phyloP scores from a whole-genome alignment of 2,888 invertebrate species.

The Platypus cylindrus region DNA sequence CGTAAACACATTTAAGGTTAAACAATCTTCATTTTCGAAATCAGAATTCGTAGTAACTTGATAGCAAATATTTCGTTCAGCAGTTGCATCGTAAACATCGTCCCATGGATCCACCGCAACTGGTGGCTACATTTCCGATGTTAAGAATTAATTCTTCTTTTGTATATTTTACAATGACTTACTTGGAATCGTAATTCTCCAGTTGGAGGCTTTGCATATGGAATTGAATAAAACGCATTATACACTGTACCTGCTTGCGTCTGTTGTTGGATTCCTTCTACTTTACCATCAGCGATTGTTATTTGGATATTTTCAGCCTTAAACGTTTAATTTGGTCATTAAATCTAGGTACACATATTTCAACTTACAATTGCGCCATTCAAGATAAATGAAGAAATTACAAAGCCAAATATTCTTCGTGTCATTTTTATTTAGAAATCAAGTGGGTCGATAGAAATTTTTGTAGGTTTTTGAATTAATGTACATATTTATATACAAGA shows the following conservation, averaged over 20 bases:
- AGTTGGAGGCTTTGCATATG: constrained; percentile 10
- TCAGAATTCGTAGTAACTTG: constrained; percentile 10
- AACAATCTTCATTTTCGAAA: constrained; percentile 13
- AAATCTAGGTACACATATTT: too few species aligned
- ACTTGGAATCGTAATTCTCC: constrained; percentile 7
- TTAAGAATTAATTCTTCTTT: too few species aligned
- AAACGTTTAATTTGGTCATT: too few species aligned
- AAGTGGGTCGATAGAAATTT: too few species aligned
- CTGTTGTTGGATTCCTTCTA: constrained; percentile 5
- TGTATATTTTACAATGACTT: too few species aligned
- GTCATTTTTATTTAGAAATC: too few species aligned
- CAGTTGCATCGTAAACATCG: constrained; percentile 10
- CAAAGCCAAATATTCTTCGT: too few species aligned
- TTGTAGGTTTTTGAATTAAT: too few species aligned
- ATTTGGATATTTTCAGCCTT: too few species aligned
- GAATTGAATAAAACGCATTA: constrained; percentile 10
- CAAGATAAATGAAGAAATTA: too few species aligned
- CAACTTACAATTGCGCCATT: too few species aligned
- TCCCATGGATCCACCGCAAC: constrained; percentile 11
- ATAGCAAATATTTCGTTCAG: constrained; percentile 11
- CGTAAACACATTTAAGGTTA: constrained; percentile 11
- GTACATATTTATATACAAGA: too few species aligned
- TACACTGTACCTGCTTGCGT: constrained; percentile 6
- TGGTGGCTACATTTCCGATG: constrained; percentile 11
- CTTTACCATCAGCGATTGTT: constrained; percentile 8